Percentiles rank a stretch among this genome's conserved stretches.
Conservation (phyloP, 2,797 vertebrate species). For the Netta rufina region DNA sequence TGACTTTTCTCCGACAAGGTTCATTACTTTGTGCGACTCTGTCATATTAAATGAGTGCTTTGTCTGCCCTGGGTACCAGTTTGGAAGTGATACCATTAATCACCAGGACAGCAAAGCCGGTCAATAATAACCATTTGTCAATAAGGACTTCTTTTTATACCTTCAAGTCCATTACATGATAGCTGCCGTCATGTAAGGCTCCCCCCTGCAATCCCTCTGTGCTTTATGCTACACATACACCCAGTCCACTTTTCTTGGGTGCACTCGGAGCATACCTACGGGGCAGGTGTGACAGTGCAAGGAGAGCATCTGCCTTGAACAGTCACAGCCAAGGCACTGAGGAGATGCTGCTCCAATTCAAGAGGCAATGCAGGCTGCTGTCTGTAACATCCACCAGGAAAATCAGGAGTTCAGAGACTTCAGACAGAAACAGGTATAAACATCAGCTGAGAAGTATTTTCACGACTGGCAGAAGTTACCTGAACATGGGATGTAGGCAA, state of each 20-base stretch:
- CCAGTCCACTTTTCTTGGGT: background rate
- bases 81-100: constrained; percentile 24
- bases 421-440: background rate
- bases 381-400: background rate
- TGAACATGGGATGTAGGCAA: fast-evolving
- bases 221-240: background rate
- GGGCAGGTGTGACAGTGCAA: fast-evolving
- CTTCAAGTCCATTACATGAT: background rate
- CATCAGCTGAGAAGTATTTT: background rate
- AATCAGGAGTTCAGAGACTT: background rate
- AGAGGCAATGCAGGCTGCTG: background rate
- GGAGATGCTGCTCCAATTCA: background rate
- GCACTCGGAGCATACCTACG: background rate
- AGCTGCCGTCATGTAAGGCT: background rate
- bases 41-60: constrained; percentile 22
- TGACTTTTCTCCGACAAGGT: constrained; percentile 45
- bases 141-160: background rate
- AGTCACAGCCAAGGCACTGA: background rate
- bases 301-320: background rate
- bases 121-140: background rate
- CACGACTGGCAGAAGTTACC: background rate
- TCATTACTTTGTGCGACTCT: constrained; percentile 7
- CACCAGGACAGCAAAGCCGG: background rate
- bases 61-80: background rate
- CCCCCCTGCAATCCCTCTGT: background rate